A percentile compares a stretch with the other conserved stretches of the same genome.
phyloP scores from a whole-genome alignment of 2,888 invertebrate genomes.

The Falcaria lacertinaria region DNA sequence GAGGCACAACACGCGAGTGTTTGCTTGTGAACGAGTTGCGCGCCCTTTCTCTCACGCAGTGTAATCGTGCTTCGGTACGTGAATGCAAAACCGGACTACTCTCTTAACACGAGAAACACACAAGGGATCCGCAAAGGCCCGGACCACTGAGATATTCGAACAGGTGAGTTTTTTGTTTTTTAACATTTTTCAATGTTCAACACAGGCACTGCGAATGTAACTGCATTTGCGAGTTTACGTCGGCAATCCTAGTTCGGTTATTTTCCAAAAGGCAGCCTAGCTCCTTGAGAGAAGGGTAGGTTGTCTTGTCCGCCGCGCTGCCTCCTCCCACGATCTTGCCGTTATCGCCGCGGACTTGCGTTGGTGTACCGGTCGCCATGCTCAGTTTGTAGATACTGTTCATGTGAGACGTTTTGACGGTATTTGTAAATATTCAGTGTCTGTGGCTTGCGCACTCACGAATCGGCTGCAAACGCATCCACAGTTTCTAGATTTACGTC shows the following conservation, averaged over 20 bases:
- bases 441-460: slow-evolving; percentile 26
- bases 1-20: slow-evolving; percentile 65
- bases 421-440: slow-evolving; percentile 61
- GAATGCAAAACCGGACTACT: slow-evolving; percentile 76
- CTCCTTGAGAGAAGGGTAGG: slow-evolving; percentile 37
- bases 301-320: slow-evolving; percentile 19
- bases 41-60: slow-evolving; percentile 78
- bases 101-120: slow-evolving; percentile 58
- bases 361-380: slow-evolving; percentile 39
- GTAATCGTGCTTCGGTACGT: slow-evolving; percentile 74
- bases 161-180: slow-evolving; percentile 53
- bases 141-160: slow-evolving; percentile 49
- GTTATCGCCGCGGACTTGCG: slow-evolving; percentile 38
- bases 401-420: slow-evolving; percentile 54
- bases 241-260: slow-evolving; percentile 37
- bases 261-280: slow-evolving; percentile 51
- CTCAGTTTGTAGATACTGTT: slow-evolving; percentile 27
- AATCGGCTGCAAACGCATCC: slow-evolving; percentile 16
- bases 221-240: slow-evolving; percentile 52
- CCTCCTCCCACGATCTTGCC: slow-evolving; percentile 22
- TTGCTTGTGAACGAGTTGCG: slow-evolving; percentile 62
- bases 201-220: slow-evolving; percentile 48
- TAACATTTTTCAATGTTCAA: slow-evolving; percentile 10
- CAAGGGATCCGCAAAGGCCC: slow-evolving; percentile 49
- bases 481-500: slow-evolving; percentile 32